Evolutionary conservation across 2,888 invertebrate genomes (phyloP).

Genomic region (Deroplatys truncata): DNA sequence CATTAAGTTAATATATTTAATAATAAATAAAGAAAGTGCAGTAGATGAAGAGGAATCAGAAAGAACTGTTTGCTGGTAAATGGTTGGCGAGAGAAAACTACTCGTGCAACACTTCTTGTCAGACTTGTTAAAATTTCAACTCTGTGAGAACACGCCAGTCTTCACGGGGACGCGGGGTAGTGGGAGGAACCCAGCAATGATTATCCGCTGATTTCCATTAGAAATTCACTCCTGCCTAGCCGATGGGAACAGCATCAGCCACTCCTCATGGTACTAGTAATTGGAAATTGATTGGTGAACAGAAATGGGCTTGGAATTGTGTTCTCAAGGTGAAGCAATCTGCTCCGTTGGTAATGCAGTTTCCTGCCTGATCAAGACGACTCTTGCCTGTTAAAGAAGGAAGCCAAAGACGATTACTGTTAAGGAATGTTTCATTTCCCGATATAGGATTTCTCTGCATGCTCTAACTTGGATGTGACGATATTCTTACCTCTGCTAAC

Average conservation of each 20-base stretch:
- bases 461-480: not conserved
- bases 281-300: slow-evolving; percentile 7
- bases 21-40: not conserved
- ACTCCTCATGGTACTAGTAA: slow-evolving; percentile 2
- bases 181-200: not conserved
- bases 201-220: slow-evolving; percentile 8
- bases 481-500: too few relatives aligned
- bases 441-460: not conserved
- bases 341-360: not conserved
- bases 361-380: not conserved
- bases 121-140: not conserved
- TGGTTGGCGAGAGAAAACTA: not conserved
- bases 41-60: not conserved
- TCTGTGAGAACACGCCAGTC: not conserved
- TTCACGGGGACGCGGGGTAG: not conserved
- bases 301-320: not conserved
- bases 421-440: not conserved
- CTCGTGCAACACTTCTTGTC: not conserved
- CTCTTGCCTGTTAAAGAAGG: not conserved
- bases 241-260: slow-evolving; percentile 10
- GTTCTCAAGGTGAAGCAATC: not conserved
- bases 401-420: not conserved
- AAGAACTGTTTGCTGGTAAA: not conserved
- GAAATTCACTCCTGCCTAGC: slow-evolving; percentile 5
- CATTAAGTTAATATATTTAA: too few relatives aligned